Evolutionary conservation across 2,113 vertebrate genomes (phyloP).

Genomic region (Corythoichthys haematopterus): DNA sequence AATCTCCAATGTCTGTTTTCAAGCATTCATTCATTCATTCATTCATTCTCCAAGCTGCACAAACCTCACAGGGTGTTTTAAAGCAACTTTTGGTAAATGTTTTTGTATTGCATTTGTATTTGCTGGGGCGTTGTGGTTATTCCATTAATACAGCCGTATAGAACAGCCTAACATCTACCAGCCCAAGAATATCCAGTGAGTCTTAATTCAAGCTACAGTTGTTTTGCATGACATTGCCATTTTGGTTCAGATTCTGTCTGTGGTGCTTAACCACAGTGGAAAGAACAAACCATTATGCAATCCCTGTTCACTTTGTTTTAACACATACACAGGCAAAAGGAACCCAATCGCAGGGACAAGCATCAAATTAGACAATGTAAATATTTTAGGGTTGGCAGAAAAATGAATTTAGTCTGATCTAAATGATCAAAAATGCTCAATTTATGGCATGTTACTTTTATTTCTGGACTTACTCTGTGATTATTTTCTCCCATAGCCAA

Average conservation of each 20-base stretch:
- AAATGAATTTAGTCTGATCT: constrained; percentile 19
- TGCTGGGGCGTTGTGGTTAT: constrained; percentile 16
- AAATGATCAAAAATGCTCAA: constrained; percentile 32
- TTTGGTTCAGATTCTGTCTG: constrained; percentile 49
- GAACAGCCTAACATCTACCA: constrained; percentile 35
- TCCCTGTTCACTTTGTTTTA: constrained; percentile 62
- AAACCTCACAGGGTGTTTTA: too few species aligned
- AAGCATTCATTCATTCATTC: too few species aligned
- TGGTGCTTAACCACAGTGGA: constrained; percentile 58
- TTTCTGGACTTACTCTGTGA: constrained; percentile 40
- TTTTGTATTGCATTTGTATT: constrained; percentile 22
- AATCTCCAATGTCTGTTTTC: constrained; percentile 21
- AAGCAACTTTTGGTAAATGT: constrained; percentile 34
- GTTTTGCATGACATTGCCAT: constrained; percentile 47
- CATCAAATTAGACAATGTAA: constrained; percentile 61
- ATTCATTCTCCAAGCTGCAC: too few species aligned
- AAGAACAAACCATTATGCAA: constrained; percentile 56
- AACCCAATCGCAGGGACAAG: constrained; percentile 39
- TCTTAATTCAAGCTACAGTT: constrained; percentile 34
- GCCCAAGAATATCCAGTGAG: constrained; percentile 38
- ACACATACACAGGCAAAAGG: constrained; percentile 55
- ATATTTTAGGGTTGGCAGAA: constrained; percentile 31
- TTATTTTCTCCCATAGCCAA: constrained; percentile 33
- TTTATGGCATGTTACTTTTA: constrained; percentile 33
- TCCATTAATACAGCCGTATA: constrained; percentile 33